phyloP scores from a whole-genome alignment of 2,113 vertebrate genomes.

The Procapra przewalskii region DNA sequence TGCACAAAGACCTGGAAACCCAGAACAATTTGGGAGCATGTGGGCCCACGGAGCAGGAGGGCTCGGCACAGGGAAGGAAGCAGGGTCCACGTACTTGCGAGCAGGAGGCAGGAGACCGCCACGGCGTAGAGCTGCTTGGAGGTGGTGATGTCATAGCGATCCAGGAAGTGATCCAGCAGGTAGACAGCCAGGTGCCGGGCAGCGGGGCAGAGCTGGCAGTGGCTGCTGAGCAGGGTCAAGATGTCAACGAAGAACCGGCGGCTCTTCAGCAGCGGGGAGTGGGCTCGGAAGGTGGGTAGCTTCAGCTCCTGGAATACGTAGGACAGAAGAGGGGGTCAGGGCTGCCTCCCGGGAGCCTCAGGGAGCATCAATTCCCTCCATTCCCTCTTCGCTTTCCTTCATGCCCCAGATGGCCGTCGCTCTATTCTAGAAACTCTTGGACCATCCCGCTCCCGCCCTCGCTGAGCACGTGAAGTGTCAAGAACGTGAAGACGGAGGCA shows the following conservation, averaged over 20 bases:
- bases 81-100: constrained; percentile 87
- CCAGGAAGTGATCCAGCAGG: constrained; percentile 93
- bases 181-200: constrained; percentile 91
- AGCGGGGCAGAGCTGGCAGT: constrained; percentile 87
- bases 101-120: constrained; percentile 89
- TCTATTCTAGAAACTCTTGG: not conserved
- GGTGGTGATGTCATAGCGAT: constrained; percentile 86
- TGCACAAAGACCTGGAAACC: rapidly evolving
- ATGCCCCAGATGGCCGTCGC: not conserved
- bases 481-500: not conserved
- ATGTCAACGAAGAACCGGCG: constrained; percentile 90
- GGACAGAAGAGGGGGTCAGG: not conserved
- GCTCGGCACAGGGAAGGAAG: rapidly evolving
- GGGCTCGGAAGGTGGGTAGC: constrained; percentile 87
- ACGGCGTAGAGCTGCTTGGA: constrained; percentile 87
- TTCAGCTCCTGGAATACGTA: constrained; percentile 85
- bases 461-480: not conserved
- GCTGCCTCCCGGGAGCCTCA: not conserved
- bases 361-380: not conserved
- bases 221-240: constrained; percentile 88
- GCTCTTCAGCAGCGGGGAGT: constrained; percentile 91
- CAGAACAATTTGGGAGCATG: rapidly evolving
- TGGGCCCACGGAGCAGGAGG: not conserved
- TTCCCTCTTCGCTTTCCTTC: rapidly evolving
- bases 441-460: not conserved